These are phyloP conservation scores for Andrena trimmerana DNA, from an alignment of 2,888 invertebrate species.

Conservation along the genomic window DNA sequence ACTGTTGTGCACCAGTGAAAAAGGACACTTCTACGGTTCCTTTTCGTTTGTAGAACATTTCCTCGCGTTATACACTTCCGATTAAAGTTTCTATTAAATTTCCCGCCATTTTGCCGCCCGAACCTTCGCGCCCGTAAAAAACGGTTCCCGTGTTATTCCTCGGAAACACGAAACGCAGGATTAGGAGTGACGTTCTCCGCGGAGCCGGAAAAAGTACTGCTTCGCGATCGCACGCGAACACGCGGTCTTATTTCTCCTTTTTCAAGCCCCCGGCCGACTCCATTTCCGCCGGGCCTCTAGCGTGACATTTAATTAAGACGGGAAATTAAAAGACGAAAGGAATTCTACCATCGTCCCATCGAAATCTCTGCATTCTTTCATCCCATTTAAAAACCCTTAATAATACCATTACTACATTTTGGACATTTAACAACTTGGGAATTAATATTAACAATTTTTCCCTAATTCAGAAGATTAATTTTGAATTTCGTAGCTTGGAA, in stretches of 20 bases:
- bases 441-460: too few relatives aligned
- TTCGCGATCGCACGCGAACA: constrained; percentile 13
- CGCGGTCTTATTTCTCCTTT: neutral
- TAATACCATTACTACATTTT: neutral
- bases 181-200: neutral
- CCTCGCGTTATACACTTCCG: neutral
- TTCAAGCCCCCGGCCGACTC: neutral
- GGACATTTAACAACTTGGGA: neutral
- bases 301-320: constrained; percentile 26
- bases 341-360: constrained; percentile 3
- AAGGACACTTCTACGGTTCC: neutral
- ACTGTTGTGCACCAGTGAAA: neutral
- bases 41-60: neutral
- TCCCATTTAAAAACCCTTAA: neutral
- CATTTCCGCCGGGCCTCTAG: constrained; percentile 1
- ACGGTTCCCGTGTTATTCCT: constrained; percentile 1
- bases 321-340: constrained; percentile 7
- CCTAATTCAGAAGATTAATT: neutral
- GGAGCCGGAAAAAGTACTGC: neutral
- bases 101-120: neutral
- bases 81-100: constrained; percentile 15
- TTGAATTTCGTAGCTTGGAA: neutral
- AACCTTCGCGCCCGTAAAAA: neutral
- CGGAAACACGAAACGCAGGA: constrained; percentile 20
- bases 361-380: neutral